Evolutionary conservation across 2,113 vertebrate species (phyloP), one percentile per base, ranked within the genome.

Genomic region (Mormyrus lacerda): DNA sequence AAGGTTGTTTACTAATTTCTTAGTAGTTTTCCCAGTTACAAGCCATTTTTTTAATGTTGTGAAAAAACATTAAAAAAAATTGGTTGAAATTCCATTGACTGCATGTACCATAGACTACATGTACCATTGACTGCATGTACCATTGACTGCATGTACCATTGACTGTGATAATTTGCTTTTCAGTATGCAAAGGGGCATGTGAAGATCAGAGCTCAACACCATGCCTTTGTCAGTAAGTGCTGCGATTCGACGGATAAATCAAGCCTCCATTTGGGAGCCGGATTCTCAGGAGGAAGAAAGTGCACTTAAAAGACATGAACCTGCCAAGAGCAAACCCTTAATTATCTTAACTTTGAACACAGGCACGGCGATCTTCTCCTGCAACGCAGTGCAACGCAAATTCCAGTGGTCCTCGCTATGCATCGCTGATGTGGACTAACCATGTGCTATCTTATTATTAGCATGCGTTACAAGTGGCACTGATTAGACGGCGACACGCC

Each of bases 251-350:
- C 69, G 82, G 89, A 69, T 82, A 93, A 92, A 93, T 92, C 89
- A 90, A 90, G 47, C 79, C 69, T 69, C 90, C 89, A 92, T 93
- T 93, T 92, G 92, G 91, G 91, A 92, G 91, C 93, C 84, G 90
- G 91, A 91, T 90, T 90, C 90, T 93, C 91, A 93, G 90, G 31
- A 85, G 90, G 91, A 92, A 91, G 35, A 94, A 93, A 95, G 92
- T 93, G 93, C 92, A 93, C 91, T 94, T 94, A 92, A 90, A 53
- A 93, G 90, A 90, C 89, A 90, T 88, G 87, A 89, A 90, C 92
- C 73, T 55, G 83, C 87, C 91, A 8, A 39, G 7, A 85, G 88
- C 88, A 90, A 88, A 89, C 88, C 89, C 92, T 94, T 94, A 94
- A 95, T 94, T 92, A 93, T 91, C 89, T 91, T 91, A 92, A 91